Evolutionary conservation across 2,888 invertebrate genomes (phyloP).

Genomic region (Drosophila rellima): DNA sequence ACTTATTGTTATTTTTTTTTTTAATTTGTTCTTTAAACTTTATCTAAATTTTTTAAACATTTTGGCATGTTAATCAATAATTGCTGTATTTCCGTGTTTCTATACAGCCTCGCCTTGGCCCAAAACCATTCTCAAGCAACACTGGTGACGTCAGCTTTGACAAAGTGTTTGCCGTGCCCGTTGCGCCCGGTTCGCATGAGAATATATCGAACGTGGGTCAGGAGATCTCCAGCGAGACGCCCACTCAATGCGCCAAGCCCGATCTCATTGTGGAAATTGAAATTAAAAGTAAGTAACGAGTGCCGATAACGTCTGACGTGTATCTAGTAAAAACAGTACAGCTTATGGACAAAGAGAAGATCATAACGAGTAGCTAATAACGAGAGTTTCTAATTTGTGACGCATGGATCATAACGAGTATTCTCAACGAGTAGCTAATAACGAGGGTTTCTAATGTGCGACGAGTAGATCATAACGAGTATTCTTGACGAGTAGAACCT

Average conservation of each 20-base stretch:
- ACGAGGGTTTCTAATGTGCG: not conserved
- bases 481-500: not conserved
- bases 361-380: not conserved
- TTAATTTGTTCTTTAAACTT: not conserved
- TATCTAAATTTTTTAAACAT: not conserved
- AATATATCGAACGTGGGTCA: conserved; percentile 76
- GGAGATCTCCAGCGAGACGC: conserved; percentile 48
- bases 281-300: conserved; percentile 87
- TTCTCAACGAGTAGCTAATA: not conserved
- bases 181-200: conserved; percentile 88
- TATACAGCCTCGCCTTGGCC: conserved; percentile 92
- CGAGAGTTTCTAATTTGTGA: not conserved
- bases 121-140: conserved; percentile 94
- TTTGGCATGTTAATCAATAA: not conserved
- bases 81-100: conserved; percentile 45
- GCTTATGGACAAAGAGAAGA: not conserved
- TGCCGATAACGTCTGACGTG: not conserved
- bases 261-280: conserved; percentile 85
- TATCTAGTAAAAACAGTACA: not conserved
- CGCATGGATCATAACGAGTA: not conserved
- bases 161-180: conserved; percentile 93
- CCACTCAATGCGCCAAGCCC: conserved; percentile 62
- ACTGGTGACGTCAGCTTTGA: conserved; percentile 92
- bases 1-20: not conserved
- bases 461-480: not conserved